These are phyloP conservation scores for Spatula clypeata DNA, from an alignment of 2,797 vertebrate genomes.

Conservation along the genomic window DNA sequence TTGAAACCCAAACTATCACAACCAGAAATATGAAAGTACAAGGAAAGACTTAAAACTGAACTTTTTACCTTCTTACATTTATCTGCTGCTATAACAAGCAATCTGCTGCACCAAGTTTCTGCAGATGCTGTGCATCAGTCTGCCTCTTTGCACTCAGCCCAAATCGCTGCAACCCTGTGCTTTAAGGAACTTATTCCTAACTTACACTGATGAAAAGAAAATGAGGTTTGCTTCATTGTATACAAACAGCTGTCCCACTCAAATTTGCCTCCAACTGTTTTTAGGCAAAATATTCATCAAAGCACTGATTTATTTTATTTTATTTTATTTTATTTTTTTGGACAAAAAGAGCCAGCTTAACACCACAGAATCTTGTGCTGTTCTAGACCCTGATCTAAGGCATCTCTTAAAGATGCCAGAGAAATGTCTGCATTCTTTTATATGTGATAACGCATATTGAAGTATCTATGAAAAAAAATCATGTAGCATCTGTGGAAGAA, in stretches of 20 bases:
- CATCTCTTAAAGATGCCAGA: neutral
- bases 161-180: neutral
- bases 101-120: neutral
- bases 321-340: neutral
- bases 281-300: neutral
- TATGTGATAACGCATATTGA: neutral
- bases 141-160: neutral
- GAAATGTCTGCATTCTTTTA: neutral
- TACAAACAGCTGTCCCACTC: accelerated
- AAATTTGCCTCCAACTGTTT: neutral
- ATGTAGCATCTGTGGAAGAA: neutral
- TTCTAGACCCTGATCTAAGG: neutral
- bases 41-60: neutral
- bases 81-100: neutral
- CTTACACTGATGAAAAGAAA: neutral
- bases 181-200: neutral
- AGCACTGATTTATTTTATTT: neutral
- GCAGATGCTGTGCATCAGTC: neutral
- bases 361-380: neutral
- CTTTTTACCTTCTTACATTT: neutral
- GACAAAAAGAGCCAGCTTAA: neutral
- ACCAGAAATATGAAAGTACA: neutral
- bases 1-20: neutral
- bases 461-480: neutral
- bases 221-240: neutral